Percentiles rank a stretch among this genome's conserved stretches.
Evolutionary conservation across 2,113 vertebrate species (phyloP).

Genomic region (Sprattus sprattus): DNA sequence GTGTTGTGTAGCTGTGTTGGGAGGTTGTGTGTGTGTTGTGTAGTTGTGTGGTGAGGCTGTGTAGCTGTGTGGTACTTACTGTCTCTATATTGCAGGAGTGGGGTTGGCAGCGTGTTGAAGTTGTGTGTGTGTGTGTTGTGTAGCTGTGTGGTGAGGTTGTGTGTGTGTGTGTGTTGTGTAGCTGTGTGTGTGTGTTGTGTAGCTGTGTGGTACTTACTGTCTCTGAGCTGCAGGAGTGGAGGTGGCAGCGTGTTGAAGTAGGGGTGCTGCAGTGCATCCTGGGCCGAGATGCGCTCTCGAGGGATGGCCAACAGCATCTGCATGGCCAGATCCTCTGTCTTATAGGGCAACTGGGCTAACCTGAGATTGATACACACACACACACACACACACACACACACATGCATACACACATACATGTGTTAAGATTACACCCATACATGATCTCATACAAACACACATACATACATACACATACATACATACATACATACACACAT

Average conservation of each 20-base stretch:
- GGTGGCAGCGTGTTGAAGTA: slow-evolving; percentile 83
- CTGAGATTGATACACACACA: slow-evolving; percentile 61
- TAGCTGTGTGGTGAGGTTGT: not conserved
- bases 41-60: not conserved
- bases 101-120: not conserved
- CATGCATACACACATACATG: not conserved
- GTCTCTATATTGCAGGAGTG: no score
- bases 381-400: not conserved
- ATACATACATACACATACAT: slow-evolving; percentile 21
- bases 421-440: not conserved
- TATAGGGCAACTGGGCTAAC: slow-evolving; percentile 73
- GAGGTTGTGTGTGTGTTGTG: not conserved
- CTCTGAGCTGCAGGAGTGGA: slow-evolving; percentile 76
- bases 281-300: slow-evolving; percentile 69
- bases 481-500: not conserved
- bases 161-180: not conserved
- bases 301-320: slow-evolving; percentile 78
- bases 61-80: not conserved
- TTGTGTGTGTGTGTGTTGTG: not conserved
- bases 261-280: slow-evolving; percentile 70
- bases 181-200: not conserved
- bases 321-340: slow-evolving; percentile 80
- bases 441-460: slow-evolving; percentile 3
- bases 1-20: not conserved
- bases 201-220: slow-evolving; percentile 48